Evolutionary conservation across 2,113 vertebrate species (phyloP), one percentile per base, ranked within the genome.

Genomic region (Tyto alba): DNA sequence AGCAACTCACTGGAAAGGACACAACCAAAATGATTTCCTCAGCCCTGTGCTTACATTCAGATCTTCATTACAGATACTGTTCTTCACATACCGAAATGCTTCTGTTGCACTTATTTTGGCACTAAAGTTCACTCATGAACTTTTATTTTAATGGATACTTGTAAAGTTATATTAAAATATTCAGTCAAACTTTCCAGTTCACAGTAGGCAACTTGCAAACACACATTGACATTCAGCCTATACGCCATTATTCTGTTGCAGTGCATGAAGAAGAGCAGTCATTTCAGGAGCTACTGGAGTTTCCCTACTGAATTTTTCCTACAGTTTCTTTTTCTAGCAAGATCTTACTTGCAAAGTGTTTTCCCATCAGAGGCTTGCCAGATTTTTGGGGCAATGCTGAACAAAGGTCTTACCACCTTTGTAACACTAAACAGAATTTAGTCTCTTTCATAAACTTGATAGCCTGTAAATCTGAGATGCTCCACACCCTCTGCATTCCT

Each of bases 291-390:
- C 93, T 88, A 55, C 53, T 80, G 87, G 77, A 91, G 69, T 94
- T n/a, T 91, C 96, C 92, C 89, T 79, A 57, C 60, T 63, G 89
- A 71, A 88, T 94, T 89, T 96, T 95, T 96, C 93, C 93, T 96
- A 81, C 73, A 79, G 94, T 89, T 75, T 56, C 79, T 95, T 97
- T 93, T 91, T 75, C 71, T 67, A 90, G 96, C 97, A 98, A 97
- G 97, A 97, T 57, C 74, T 89, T 94, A 97, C 97, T 97, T 97
- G 97, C 95, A 93, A 77, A 96, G 80, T 94, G 96, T 97, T 96
- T 97, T 97, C 93, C 69, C 80, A 73, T 76, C 79, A 82, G 55
- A 89, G 47, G 68, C 76, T 93, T 94, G 93, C 96, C 78, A 96
- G 86, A 91, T 95, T 96, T 98, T 95, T 75, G 91, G 97, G 96